Percentiles rank a stretch among this genome's conserved stretches.
Evolutionary conservation across 2,113 vertebrate species (phyloP).

Genomic region (Chauna torquata): DNA sequence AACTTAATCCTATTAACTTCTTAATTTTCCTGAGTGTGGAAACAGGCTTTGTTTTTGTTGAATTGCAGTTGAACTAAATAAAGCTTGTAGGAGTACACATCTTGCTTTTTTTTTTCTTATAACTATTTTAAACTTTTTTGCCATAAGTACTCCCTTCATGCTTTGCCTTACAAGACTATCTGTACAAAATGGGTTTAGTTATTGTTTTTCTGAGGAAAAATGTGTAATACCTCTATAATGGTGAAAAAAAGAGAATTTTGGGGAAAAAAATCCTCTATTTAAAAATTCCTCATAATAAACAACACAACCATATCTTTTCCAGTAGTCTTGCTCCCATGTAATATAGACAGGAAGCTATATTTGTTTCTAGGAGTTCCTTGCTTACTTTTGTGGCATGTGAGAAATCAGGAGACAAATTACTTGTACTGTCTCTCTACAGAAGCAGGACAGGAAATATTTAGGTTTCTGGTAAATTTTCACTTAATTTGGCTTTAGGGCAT

Average conservation of each 20-base stretch:
- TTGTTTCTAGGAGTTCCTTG: not conserved
- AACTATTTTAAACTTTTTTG: not conserved
- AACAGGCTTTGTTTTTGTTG: fast-evolving
- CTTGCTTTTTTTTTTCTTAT: not conserved
- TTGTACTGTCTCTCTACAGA: not conserved
- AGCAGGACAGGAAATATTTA: not conserved
- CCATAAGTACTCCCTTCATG: not conserved
- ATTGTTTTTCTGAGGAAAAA: not conserved
- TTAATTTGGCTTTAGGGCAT: not conserved
- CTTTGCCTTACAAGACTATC: not conserved
- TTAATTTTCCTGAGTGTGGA: fast-evolving
- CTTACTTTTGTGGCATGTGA: not conserved
- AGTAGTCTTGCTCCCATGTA: not conserved
- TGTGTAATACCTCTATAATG: not conserved
- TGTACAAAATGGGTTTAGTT: not conserved
- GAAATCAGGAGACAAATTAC: not conserved
- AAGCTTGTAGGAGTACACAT: not conserved
- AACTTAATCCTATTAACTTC: fast-evolving
- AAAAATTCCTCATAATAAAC: not conserved
- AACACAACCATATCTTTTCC: not conserved
- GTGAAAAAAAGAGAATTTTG: not conserved
- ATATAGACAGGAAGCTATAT: too few species aligned
- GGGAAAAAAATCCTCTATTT: not conserved
- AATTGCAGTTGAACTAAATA: not conserved
- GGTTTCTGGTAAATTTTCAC: not conserved